Evolutionary conservation across 2,113 vertebrate genomes (phyloP), one percentile per base, ranked within the genome.

Genomic region (Ardeotis arabs): DNA sequence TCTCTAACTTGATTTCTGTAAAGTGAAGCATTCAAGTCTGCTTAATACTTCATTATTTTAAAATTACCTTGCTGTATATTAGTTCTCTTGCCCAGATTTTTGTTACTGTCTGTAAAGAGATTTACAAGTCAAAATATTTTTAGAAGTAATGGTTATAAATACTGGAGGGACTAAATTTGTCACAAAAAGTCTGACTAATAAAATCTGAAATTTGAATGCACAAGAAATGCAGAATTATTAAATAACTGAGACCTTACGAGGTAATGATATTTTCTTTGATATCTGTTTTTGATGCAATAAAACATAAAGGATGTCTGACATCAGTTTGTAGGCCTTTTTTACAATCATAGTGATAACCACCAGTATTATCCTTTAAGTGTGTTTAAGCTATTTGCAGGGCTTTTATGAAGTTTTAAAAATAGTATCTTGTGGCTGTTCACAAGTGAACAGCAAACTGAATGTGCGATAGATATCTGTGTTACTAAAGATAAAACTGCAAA

Each of bases 381-480:
- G 78, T 92, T 91, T 49, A 96, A 96, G 59, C 74, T 95, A 79
- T 84, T 77, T 94, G 92, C 52, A 92, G 81, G 87, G 67, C 23
- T 95, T 96, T 95, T 92, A 81, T 96, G 96, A 97, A 98, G 95
- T 91, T 93, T 97, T 97, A 97, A 95, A 95, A 96, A 95, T 91
- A 97, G 81, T 39, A 67, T 91, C 89, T 52, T 45, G 89, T 89
- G 93, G 79, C 91, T 97, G 84, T 92, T 96, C 87, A 95, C 90
- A 96, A 90, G 73, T 94, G 92, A 96, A 94, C 59, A 97, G 95
- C 94, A 97, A 97, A 95, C 91, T 87, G 80, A 41, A 82, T 67
- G 68, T 80, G 55, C n/a, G 98, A 98, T 98, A 87, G 91, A 70
- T 91, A 98, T 98, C 98, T 98, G 33, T 81, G 84, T 84, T 96